Conservation (phyloP, 2,797 vertebrate species). For the Spea hammondii region DNA sequence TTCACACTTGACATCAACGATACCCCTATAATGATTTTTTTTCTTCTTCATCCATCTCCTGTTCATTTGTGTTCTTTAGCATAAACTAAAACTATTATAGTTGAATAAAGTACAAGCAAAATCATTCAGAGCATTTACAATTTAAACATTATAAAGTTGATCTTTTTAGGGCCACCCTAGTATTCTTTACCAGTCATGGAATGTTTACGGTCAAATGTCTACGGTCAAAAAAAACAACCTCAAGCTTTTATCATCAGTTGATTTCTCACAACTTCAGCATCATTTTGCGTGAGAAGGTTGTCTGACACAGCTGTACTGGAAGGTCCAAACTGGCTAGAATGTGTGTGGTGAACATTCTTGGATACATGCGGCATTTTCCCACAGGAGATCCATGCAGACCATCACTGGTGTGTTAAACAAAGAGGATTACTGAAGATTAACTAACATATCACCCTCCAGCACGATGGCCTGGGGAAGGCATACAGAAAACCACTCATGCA, state of each 20-base stretch:
- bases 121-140: too few species aligned
- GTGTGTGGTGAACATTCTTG: slow-evolving; percentile 39
- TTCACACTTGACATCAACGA: too few species aligned
- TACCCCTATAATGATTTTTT: too few species aligned
- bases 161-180: too few species aligned
- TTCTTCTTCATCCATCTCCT: too few species aligned
- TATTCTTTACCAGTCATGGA: too few species aligned
- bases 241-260: background rate
- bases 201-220: too few species aligned
- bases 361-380: slow-evolving; percentile 74
- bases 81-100: too few species aligned
- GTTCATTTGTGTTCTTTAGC: too few species aligned
- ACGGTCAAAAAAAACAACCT: too few species aligned
- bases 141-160: too few species aligned
- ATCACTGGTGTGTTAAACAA: slow-evolving; percentile 70
- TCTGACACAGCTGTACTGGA: slow-evolving; percentile 6
- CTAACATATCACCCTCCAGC: slow-evolving; percentile 70
- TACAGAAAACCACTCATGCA: slow-evolving; percentile 73
- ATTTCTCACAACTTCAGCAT: background rate
- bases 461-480: slow-evolving; percentile 64
- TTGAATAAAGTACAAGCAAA: too few species aligned
- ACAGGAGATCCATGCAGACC: slow-evolving; percentile 69
- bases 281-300: slow-evolving; percentile 32
- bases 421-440: slow-evolving; percentile 78
- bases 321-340: slow-evolving; percentile 17